phyloP scores from a whole-genome alignment of 2,113 vertebrate genomes.

The Lophius piscatorius region DNA sequence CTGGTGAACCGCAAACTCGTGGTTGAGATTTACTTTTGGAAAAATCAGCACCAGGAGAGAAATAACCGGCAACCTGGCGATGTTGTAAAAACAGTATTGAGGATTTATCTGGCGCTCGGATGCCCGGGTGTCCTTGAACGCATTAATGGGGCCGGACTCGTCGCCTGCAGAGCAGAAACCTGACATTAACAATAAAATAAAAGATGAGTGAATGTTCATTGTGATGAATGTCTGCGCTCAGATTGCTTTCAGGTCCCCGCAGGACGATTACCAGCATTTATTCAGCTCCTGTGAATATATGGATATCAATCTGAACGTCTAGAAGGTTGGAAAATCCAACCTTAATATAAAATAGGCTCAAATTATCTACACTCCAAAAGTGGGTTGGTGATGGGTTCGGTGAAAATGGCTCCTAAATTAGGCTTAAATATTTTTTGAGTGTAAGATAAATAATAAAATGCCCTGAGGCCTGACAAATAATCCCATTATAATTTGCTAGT shows the following conservation, averaged over 20 bases:
- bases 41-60: no score
- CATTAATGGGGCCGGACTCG: not conserved
- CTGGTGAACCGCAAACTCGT: no score
- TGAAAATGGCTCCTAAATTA: no score
- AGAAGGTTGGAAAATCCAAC: conserved; percentile 3
- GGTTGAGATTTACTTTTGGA: no score
- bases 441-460: no score
- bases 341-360: no score
- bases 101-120: not conserved
- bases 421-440: no score
- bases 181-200: not conserved
- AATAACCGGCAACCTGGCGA: no score
- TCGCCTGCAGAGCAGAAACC: not conserved
- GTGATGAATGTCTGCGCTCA: not conserved
- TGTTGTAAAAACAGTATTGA: no score
- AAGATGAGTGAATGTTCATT: not conserved
- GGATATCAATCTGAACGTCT: conserved; percentile 1
- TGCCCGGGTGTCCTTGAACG: conserved; percentile 1
- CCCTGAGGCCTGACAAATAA: not conserved
- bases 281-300: not conserved
- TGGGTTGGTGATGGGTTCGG: no score
- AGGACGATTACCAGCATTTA: not conserved
- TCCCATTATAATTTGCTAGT: no score
- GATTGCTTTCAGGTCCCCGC: not conserved
- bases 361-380: no score